Conservation (phyloP, 2,888 invertebrate genomes). For the Eilema caniola region DNA sequence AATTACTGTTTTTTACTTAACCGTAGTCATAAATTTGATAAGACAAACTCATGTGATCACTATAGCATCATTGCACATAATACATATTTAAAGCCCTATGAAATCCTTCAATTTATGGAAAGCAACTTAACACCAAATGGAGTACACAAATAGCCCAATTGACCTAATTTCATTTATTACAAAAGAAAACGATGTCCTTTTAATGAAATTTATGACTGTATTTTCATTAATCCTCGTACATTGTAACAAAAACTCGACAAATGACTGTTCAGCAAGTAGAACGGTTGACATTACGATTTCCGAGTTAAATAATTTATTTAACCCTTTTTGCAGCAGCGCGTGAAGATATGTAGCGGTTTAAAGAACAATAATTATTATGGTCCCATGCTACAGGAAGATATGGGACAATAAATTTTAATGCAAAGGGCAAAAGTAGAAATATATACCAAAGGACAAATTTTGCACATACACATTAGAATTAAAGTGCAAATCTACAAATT, state of each 20-base stretch:
- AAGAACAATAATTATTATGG: constrained; percentile 18
- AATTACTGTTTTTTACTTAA: not conserved
- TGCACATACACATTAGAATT: not conserved
- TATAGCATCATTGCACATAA: too few species aligned
- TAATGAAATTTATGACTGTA: constrained; percentile 27
- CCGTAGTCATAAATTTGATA: not conserved
- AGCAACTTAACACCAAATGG: constrained; percentile 13
- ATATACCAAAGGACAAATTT: not conserved
- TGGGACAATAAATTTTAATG: constrained; percentile 1
- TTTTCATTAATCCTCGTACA: constrained; percentile 16
- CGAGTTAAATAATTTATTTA: constrained; percentile 39
- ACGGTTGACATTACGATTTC: constrained; percentile 39
- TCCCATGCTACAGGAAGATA: constrained; percentile 4
- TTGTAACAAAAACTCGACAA: constrained; percentile 27
- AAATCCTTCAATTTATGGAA: not conserved
- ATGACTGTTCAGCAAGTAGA: constrained; percentile 19
- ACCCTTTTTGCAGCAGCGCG: constrained; percentile 38
- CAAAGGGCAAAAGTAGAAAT: not conserved
- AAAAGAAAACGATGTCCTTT: constrained; percentile 10
- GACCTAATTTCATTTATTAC: constrained; percentile 20
- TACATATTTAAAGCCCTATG: not conserved
- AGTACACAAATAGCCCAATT: constrained; percentile 15
- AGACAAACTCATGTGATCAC: not conserved
- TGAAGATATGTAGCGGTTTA: constrained; percentile 21
- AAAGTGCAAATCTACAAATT: not conserved